These are phyloP conservation scores for Meloe dianella DNA, from an alignment of 2,888 invertebrate genomes.

Conservation along the genomic window DNA sequence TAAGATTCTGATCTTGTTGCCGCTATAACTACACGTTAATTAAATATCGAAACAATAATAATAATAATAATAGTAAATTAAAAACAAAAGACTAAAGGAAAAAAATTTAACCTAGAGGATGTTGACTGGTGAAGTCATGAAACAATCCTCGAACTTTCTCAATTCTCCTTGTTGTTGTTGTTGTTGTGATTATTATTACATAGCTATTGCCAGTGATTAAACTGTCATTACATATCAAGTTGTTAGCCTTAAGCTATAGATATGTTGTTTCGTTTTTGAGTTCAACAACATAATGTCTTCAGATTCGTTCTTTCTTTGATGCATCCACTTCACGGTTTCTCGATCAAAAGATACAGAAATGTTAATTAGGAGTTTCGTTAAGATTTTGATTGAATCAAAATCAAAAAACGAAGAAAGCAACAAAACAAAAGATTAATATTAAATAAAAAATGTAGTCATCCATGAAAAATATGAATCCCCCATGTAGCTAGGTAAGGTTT, in stretches of 20 bases:
- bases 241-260: conserved; percentile 25
- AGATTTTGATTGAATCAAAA: conserved; percentile 1
- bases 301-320: background rate
- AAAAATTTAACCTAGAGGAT: background rate
- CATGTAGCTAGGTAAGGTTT: background rate
- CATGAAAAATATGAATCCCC: background rate
- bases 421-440: background rate
- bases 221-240: conserved; percentile 33
- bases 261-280: conserved; percentile 12
- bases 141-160: background rate
- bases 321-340: background rate
- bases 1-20: background rate
- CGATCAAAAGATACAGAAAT: background rate
- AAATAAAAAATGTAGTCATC: background rate
- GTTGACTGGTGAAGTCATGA: background rate
- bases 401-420: background rate
- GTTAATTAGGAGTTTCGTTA: conserved; percentile 2
- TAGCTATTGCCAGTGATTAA: conserved; percentile 29
- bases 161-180: background rate
- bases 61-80: background rate
- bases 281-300: conserved; percentile 4
- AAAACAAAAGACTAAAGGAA: background rate
- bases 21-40: background rate
- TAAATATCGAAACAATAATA: background rate
- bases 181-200: conserved; percentile 5